Evolutionary conservation across 2,113 vertebrate genomes (phyloP), one percentile per base, ranked within the genome.

Genomic region (Gavialis gangeticus): DNA sequence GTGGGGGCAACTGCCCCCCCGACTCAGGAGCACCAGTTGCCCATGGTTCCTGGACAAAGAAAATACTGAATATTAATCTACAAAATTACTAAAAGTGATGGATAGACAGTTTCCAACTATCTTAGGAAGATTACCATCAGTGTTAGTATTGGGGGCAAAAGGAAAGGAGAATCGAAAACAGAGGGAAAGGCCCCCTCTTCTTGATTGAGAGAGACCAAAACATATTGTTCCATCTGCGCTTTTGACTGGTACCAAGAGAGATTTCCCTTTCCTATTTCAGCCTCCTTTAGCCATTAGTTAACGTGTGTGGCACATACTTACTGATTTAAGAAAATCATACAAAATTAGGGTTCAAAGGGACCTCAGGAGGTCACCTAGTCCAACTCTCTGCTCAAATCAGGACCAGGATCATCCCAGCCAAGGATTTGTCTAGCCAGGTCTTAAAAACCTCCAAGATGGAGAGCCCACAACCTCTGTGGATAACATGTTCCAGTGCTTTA

Each of bases 221-320:
- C 46, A 46, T 46, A 46, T 46, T 46, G 46, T 46, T 46, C 46
- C 46, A 46, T 46, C 46, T 46, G 8, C 7, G 8, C 46, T 46
- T 46, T 9, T 46, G 46, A 37, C 69, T 73, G 21, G 30, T 73
- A 94, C 67, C 14, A 1, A 85, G 80, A 88, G 79, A 85, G 25
- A 63, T n/a, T 86, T 89, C 73, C 88, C 60, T 83, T 71, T 37
- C 30, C 17, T 46, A 21, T 71, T 87, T 75, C 73, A 92, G 71
- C 22, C 25, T 81, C 10, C 71, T 92, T 94, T 90, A 59, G 7
- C 56, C 34, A 12, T 12, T 55, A 54, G 46, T 96, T 94, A 79
- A 64, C 91, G 95, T 89, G 90, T 92, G 46, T 55, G 76, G 19
- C 94, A 87, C 82, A 94, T 87, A n/a, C 12, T 28, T 79, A 85